Evolutionary conservation across 2,797 vertebrate species (phyloP).

Genomic region (Hybognathus amarus): DNA sequence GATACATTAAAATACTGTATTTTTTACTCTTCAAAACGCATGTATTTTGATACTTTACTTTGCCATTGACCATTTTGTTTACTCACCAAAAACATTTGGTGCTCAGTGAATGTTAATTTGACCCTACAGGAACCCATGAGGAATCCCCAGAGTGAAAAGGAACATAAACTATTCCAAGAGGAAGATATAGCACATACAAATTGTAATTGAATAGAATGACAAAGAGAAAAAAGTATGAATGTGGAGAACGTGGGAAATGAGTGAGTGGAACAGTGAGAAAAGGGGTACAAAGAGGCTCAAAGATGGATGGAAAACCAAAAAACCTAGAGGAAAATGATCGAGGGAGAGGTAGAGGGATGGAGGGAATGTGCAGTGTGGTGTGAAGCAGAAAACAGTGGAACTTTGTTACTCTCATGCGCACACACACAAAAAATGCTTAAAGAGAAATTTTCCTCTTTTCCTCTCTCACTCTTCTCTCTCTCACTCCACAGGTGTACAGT

Average conservation of each 20-base stretch:
- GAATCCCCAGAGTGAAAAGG: neutral
- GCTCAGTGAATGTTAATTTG: neutral
- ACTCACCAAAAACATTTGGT: neutral
- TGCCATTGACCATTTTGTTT: neutral
- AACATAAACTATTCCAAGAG: neutral
- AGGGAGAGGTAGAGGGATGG: constrained; percentile 21
- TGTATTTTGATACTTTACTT: neutral
- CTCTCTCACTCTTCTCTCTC: constrained; percentile 2
- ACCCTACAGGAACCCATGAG: neutral
- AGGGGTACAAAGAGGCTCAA: constrained; percentile 16
- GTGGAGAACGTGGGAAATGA: constrained; percentile 12
- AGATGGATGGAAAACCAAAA: constrained; percentile 18
- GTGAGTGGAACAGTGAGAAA: constrained; percentile 20
- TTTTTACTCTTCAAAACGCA: neutral
- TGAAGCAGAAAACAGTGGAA: constrained; percentile 50
- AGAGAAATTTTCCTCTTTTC: constrained; percentile 18
- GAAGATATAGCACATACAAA: neutral
- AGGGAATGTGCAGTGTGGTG: constrained; percentile 41
- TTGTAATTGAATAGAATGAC: neutral
- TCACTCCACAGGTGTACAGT: constrained; percentile 5
- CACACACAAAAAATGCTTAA: constrained; percentile 37
- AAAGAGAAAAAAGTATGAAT: constrained; percentile 5
- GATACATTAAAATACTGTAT: neutral
- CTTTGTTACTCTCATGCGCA: constrained; percentile 43
- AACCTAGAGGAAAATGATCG: constrained; percentile 10